Evolutionary conservation across 2,888 invertebrate species (phyloP).

Genomic region (Agonopterix subpropinquella): DNA sequence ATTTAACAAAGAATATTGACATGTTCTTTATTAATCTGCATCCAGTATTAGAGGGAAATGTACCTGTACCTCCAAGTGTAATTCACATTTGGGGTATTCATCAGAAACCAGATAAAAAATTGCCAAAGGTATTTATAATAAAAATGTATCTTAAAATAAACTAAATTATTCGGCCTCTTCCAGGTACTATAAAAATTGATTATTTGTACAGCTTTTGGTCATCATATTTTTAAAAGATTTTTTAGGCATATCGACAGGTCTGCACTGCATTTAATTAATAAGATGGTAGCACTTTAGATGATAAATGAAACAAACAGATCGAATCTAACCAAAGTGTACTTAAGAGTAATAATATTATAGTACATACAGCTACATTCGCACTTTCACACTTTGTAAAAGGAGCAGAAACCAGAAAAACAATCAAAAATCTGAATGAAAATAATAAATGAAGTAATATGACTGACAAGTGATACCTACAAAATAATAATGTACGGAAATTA

Average conservation of each 20-base stretch:
- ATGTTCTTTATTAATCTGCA: slow-evolving; percentile 54
- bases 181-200: not conserved
- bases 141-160: too few species aligned
- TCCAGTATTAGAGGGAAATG: slow-evolving; percentile 37
- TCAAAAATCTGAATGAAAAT: not conserved
- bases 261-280: too few species aligned
- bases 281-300: too few species aligned
- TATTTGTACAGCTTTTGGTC: not conserved
- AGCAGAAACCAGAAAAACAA: not conserved
- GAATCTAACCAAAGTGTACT: too few species aligned
- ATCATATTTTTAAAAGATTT: not conserved
- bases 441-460: not conserved
- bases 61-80: slow-evolving; percentile 51
- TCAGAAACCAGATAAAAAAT: slow-evolving; percentile 35
- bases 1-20: slow-evolving; percentile 31
- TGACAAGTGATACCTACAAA: too few species aligned
- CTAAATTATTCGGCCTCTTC: not conserved
- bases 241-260: not conserved
- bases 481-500: too few species aligned
- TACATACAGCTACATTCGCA: not conserved
- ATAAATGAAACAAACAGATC: too few species aligned
- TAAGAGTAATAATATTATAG: too few species aligned
- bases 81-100: slow-evolving; percentile 56
- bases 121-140: slow-evolving; percentile 38
- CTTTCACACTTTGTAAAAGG: not conserved